Evolutionary conservation across 2,797 vertebrate species (phyloP), one percentile per base, ranked within the genome.

Genomic region (Hypotaenidia philippensis): DNA sequence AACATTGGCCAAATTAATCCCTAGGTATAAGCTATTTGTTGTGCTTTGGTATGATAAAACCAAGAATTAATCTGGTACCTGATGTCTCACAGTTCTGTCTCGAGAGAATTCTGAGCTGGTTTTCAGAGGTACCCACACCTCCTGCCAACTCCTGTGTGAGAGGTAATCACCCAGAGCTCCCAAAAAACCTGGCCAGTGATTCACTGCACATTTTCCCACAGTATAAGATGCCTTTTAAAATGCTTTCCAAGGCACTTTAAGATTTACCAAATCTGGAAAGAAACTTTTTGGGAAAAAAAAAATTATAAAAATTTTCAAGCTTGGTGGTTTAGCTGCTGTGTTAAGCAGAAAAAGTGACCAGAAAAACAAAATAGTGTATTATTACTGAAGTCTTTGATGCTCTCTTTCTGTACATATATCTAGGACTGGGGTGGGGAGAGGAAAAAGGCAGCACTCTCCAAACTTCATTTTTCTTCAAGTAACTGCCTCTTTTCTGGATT

Each of bases 1-100:
- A 83, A 56, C 36, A 32, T 66, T 86, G 74, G 64, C 69, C 66
- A 79, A 36, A 94, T 69, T 59, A 84, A 82, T 77, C 60, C 49
- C 13, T 81, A 0, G 0, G 18, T 34, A n/a, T 52, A 65, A 78
- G 26, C 25, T 74, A 34, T 55, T 79, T 65, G 26, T 40, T 71
- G 20, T 75, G 15, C 27, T 75, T 34, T 21, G 47, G 11, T 55
- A 34, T 32, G 45, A 68, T 66, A 63, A 74, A 89, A 82, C 2
- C 61, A 69, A 63, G n/a, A 64, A 31, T 57, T 2, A 44, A 72
- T 45, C 25, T 83, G 36, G 23, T 80, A 75, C 34, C 38, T 68
- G 70, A 40, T 38, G 5, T 20, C 27, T 63, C 44, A 32, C n/a
- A 87, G 38, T 11, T 78, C 53, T 82, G 40, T 45, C 59, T 63